A percentile compares a stretch with the other conserved stretches of the same genome.
These are phyloP conservation scores for Mesitornis unicolor DNA, from an alignment of 2,113 vertebrate genomes.

Conservation along the genomic window DNA sequence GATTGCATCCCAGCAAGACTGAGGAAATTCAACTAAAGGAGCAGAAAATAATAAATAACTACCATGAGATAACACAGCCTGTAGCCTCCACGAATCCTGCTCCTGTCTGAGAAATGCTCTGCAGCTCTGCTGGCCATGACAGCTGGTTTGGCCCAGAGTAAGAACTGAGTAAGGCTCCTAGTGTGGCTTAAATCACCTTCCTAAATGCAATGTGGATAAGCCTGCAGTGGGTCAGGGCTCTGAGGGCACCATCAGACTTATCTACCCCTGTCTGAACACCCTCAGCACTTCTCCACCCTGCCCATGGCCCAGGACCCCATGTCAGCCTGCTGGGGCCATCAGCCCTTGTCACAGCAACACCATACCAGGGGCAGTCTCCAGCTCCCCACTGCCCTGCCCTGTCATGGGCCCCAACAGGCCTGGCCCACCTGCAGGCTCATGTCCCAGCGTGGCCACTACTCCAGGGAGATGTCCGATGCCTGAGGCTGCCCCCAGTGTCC, in stretches of 20 bases:
- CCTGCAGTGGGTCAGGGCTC: neutral
- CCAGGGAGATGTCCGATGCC: neutral
- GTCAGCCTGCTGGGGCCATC: neutral
- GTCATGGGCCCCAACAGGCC: neutral
- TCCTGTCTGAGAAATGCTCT: neutral
- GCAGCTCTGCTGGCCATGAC: fast-evolving
- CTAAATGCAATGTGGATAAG: neutral
- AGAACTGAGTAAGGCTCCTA: neutral
- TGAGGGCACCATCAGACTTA: neutral
- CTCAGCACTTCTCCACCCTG: neutral
- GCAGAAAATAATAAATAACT: neutral
- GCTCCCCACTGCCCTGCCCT: neutral
- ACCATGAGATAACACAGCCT: neutral
- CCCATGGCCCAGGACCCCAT: neutral
- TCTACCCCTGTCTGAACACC: no score
- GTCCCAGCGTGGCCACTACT: no score
- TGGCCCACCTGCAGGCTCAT: no score
- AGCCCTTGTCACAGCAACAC: neutral
- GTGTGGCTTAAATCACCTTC: neutral
- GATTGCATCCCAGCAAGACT: neutral
- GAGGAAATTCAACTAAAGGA: neutral
- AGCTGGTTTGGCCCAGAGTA: neutral
- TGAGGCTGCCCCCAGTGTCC: fast-evolving
- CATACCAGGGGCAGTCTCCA: neutral
- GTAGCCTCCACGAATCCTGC: neutral